phyloP scores from a whole-genome alignment of 2,888 invertebrate species.

The Rhagonycha lutea region DNA sequence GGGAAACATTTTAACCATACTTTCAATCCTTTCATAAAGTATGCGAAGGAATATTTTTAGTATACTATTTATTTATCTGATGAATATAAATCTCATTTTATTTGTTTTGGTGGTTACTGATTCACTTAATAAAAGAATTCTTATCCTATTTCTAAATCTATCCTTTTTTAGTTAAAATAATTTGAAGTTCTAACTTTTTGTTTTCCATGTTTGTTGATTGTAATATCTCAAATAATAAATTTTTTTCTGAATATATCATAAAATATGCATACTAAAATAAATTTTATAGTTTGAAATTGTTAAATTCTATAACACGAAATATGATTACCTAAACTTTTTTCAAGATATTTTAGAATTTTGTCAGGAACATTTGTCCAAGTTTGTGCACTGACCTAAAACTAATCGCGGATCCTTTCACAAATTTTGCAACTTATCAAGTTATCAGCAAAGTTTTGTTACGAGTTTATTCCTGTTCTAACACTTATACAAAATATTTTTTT shows the following conservation, averaged over 20 bases:
- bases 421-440: neutral
- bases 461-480: neutral
- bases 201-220: too few species aligned
- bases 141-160: too few species aligned
- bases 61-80: too few species aligned
- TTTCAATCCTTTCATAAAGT: too few species aligned
- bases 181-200: too few species aligned
- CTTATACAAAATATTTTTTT: neutral
- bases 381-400: neutral
- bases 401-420: neutral
- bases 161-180: too few species aligned
- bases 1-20: too few species aligned
- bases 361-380: neutral
- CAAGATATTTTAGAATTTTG: neutral
- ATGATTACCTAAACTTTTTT: neutral
- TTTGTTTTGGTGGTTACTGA: too few species aligned
- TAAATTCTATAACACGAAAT: neutral
- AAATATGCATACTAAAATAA: neutral
- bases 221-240: too few species aligned
- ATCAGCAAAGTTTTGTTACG: neutral
- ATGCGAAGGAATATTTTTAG: too few species aligned
- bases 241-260: neutral
- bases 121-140: too few species aligned
- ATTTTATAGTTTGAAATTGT: neutral
- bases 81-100: too few species aligned